A percentile compares a stretch with the other conserved stretches of the same genome.
These are phyloP conservation scores for Rhyacophila brunnea DNA, from an alignment of 1,140 invertebrate genomes.

Conservation along the genomic window DNA sequence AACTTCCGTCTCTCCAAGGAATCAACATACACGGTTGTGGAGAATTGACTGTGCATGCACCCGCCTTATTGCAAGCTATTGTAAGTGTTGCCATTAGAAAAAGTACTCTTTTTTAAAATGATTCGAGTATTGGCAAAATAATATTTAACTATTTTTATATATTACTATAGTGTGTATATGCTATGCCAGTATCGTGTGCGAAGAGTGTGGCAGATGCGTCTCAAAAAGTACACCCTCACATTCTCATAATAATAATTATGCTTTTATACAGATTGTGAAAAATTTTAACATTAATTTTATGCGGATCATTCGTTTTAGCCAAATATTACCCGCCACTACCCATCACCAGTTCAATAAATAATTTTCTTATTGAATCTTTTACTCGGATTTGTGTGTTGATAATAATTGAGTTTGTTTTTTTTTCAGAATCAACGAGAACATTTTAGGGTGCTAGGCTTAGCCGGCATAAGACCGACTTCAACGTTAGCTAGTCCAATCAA, in stretches of 20 bases:
- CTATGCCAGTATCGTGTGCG: no score
- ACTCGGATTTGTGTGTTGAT: not conserved
- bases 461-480: constrained; percentile 14
- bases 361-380: no score
- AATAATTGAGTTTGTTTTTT: not conserved
- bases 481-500: constrained; percentile 9
- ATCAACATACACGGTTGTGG: constrained; percentile 31
- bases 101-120: not conserved
- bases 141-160: no score
- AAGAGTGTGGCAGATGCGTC: no score
- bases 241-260: not conserved
- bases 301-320: no score
- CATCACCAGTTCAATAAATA: no score
- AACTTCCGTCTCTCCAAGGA: constrained; percentile 17
- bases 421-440: constrained; percentile 15
- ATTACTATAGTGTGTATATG: no score
- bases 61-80: constrained; percentile 23
- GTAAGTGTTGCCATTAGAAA: constrained; percentile 11
- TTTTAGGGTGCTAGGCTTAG: constrained; percentile 21
- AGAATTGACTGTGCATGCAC: constrained; percentile 18
- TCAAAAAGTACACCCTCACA: not conserved
- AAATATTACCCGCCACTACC: no score
- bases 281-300: no score
- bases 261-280: no score
- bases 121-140: no score